Base-by-base conservation (phyloP, 2,113 vertebrate genomes). In the Psephotus haematonotus region DNA sequence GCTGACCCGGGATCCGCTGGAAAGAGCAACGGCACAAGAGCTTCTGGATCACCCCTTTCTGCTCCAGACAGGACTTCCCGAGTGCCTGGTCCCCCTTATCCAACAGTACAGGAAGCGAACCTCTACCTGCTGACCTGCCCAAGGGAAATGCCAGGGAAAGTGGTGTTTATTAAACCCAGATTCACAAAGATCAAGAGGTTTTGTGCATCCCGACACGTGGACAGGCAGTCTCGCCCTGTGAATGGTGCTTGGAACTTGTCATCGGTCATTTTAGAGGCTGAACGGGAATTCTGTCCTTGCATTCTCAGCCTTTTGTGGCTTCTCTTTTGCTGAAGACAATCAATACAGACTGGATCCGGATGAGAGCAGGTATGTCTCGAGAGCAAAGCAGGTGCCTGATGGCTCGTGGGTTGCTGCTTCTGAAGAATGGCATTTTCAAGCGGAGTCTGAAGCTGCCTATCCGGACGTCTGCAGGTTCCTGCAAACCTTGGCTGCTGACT, bases 21-120 rank as follows among this genome's bases (percentile, higher is more conserved):
- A 99, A 95, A 98, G 99, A 95, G 99, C 99, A 63, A 99, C 99
- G 0, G 99, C 99, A 87, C 99, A 98, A 22, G 99, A 99, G 88
- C 98, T 99, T 35, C 98, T 99, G 89, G 99, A 99, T 96, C 99
- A 99, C 80, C 99, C 99, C 35, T 99, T 99, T 97, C 98, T 99
- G 96, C 98, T 99, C 92, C 99, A 99, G 98, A 99, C 99, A 2
- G 99, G 99, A 77, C 99, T 99, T 75, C 99, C 99, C 1, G 99
- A 99, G 98, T 99, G 99, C 97, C 98, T 99, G 98, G 98, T 99
- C 46, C 99, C 99, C 53, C 98, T 99, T 72, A 99, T 99, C 96
- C 99, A 99, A 70, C 99, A 99, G 94, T 99, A 99, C 94, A 98
- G 99, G 85, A 99, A 99, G 94, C 98, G 98, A 78, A 98, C 98